phyloP scores from a whole-genome alignment of 2,113 vertebrate species.

The Picathartes gymnocephalus region DNA sequence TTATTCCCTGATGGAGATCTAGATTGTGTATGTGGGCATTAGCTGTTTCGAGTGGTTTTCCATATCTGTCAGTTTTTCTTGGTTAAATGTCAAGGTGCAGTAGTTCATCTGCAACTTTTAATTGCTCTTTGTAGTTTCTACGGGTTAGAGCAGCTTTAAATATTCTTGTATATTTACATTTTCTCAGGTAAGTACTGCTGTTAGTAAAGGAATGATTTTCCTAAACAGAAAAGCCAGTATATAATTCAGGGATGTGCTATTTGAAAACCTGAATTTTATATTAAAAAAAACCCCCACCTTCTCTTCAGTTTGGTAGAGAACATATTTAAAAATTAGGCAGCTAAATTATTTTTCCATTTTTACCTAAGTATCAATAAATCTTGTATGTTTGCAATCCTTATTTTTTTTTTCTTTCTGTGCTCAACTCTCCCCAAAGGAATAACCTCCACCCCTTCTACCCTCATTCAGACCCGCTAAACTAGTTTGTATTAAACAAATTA shows the following conservation, averaged over 20 bases:
- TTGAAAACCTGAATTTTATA: background rate
- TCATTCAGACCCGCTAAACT: conserved; percentile 19
- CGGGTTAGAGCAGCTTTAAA: conserved; percentile 10
- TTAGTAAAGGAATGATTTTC: background rate
- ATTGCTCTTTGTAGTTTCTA: conserved; percentile 62
- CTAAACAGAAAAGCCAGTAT: background rate
- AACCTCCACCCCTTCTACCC: background rate
- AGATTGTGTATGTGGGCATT: conserved; percentile 59
- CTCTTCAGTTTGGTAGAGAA: conserved; percentile 18
- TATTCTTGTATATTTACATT: background rate
- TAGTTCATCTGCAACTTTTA: conserved; percentile 75
- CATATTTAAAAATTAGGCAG: background rate
- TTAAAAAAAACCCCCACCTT: background rate
- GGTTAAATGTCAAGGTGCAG: conserved; percentile 74
- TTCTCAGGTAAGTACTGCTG: background rate
- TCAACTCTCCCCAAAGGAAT: background rate
- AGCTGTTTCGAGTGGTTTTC: conserved; percentile 61
- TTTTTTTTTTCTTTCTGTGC: conserved; percentile 27
- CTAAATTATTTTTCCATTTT: conserved; percentile 27
- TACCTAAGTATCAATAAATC: background rate
- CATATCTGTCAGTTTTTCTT: conserved; percentile 70
- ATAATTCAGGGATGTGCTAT: conserved; percentile 2
- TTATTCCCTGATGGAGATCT: conserved; percentile 52
- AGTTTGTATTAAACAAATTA: conserved; percentile 46
- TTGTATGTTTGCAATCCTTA: conserved; percentile 18